Evolutionary conservation across 2,113 vertebrate species (phyloP), one percentile per base, ranked within the genome.

Genomic region (Brachirus orientalis): DNA sequence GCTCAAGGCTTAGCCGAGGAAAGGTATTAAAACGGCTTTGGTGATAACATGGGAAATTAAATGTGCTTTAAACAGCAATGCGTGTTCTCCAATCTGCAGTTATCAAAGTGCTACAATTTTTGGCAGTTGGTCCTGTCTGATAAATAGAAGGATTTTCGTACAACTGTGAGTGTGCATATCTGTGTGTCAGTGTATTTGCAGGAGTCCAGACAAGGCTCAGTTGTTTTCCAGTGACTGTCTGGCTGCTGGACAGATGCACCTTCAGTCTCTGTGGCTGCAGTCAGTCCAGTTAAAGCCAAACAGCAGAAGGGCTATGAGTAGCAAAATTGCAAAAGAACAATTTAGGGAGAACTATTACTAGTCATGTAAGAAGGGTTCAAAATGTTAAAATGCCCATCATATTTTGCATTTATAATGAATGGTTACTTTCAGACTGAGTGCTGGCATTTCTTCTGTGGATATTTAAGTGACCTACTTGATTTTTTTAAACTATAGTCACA

Each of bases 31-130:
- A 80, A 75, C 67, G 12, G 33, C 54, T 69, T 64, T 36, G 28
- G 67, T 14, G 63, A 83, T 75, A 75, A 83, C 50, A 71, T 68
- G 80, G 84, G 80, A 79, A 84, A 78, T 82, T 3, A 74, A 82
- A 88, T 66, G 53, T 47, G 61, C 40, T 63, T 72, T 59, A 65
- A 63, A 69, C n/a, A 69, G 61, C 48, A 55, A 59, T 12, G 44
- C 2, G 33, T 66, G 70, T 67, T 63, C 69, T 64, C 64, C 69
- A 77, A 70, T 89, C 64, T 84, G 77, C 38, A 65, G 70, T 77
- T 63, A 50, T 77, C 70, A 61, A 74, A 78, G 64, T 54, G 59
- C 40, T 66, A 68, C 58, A 64, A 40, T 80, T 78, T 71, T 61
- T 41, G 0, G 66, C 2, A 17, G 52, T 82, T 46, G 67, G 79